Base-by-base conservation (phyloP, 2,113 vertebrate species). In the Rhadina sibilatrix region DNA sequence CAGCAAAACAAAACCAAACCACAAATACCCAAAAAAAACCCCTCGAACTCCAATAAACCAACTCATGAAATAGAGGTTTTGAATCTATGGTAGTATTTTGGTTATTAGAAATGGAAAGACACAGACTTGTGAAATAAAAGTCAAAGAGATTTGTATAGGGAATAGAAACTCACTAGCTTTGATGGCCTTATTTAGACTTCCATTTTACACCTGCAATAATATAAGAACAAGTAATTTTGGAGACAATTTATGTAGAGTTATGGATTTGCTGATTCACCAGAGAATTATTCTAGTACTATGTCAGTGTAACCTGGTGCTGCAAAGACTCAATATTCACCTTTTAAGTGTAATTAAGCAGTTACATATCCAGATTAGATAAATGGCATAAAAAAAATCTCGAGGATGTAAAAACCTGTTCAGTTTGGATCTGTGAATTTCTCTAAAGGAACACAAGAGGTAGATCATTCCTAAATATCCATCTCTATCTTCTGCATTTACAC, bases 21-120 rank as follows among this genome's bases (percentile, higher is more conserved):
- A 3, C 35, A 15, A 49, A 88, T 10, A 19, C 17, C 27, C 10
- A 13, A 53, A 59, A 54, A 66, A 69, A 46, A n/a, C 2, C 6
- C 6, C 1, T 5, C 1, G 0, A 53, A 5, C 9, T 25, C 6
- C 7, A 15, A 25, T n/a, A n/a, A 82, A 68, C 1, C 25, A 49
- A 23, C 6, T 25, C 11, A 61, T 1, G 3, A 59, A 90, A 57
- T 4, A 44, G 14, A 68, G 5, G 4, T 30, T 82, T 82, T 63
- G 13, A 35, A 78, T 76, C 33, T 19, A 24, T 57, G 31, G 5
- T 68, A 70, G 65, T 60, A 61, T 52, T 91, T 75, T 44, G 4
- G 6, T 54, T 16, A 6, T 65, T 79, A 49, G 33, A 92, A 84
- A 71, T 64, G 7, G 22, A 15, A 87, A 81, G 31, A 64, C n/a